Conservation (phyloP, 2,888 invertebrate genomes). For the Eremobia ochroleuca region DNA sequence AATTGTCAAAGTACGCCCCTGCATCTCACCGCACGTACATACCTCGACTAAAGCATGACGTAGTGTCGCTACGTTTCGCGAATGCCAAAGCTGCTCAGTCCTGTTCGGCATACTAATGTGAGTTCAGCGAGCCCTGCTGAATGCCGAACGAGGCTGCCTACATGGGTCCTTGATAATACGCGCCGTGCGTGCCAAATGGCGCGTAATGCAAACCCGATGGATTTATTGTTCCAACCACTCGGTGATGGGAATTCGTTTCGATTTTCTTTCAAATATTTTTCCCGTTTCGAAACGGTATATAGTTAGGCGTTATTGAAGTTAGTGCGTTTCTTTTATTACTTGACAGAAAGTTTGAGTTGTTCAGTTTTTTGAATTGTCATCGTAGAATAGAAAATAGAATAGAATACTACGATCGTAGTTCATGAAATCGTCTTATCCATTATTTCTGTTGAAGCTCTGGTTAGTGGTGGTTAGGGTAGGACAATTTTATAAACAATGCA, state of each 20-base stretch:
- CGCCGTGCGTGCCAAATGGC: slow-evolving; percentile 69
- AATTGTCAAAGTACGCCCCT: slow-evolving; percentile 75
- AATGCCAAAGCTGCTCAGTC: slow-evolving; percentile 74
- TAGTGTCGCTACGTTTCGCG: slow-evolving; percentile 85
- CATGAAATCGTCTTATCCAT: not conserved
- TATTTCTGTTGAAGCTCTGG: not conserved
- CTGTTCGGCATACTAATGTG: slow-evolving; percentile 78
- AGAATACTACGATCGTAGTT: too few relatives aligned
- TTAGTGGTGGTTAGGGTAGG: not conserved
- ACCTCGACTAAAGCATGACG: slow-evolving; percentile 87
- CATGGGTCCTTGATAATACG: slow-evolving; percentile 75
- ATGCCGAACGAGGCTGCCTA: slow-evolving; percentile 77
- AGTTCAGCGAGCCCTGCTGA: slow-evolving; percentile 69
- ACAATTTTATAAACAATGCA: slow-evolving; percentile 3
- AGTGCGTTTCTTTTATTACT: slow-evolving; percentile 7
- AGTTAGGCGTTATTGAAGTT: slow-evolving; percentile 23
- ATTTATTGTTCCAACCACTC: slow-evolving; percentile 76
- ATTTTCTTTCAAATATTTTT: slow-evolving; percentile 65
- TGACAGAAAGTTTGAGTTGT: not conserved
- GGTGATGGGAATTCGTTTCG: slow-evolving; percentile 69
- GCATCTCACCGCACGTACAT: slow-evolving; percentile 73
- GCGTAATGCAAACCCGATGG: slow-evolving; percentile 73
- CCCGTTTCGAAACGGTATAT: slow-evolving; percentile 59
- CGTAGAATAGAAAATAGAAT: too few relatives aligned
- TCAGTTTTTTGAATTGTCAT: not conserved